phyloP scores from a whole-genome alignment of 2,888 invertebrate species.

The Cantharis rustica region DNA sequence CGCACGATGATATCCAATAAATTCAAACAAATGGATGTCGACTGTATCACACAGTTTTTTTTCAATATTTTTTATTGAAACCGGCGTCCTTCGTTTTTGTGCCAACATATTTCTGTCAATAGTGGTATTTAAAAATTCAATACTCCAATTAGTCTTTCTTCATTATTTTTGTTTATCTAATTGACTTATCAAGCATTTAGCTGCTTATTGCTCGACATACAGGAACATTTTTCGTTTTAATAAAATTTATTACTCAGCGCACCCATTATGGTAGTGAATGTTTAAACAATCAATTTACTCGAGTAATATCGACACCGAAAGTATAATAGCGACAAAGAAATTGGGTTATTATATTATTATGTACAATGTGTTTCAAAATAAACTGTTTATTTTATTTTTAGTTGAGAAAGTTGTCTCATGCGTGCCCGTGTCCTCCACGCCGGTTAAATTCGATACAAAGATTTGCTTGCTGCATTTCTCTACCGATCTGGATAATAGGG shows the following conservation, averaged over 20 bases:
- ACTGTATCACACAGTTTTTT: background rate
- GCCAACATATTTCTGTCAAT: background rate
- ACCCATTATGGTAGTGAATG: background rate
- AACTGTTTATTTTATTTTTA: background rate
- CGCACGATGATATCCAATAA: background rate
- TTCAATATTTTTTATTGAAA: background rate
- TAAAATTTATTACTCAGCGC: background rate
- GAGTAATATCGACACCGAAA: background rate
- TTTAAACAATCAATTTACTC: background rate
- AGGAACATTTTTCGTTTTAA: background rate
- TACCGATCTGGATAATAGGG: too few species aligned
- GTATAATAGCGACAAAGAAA: background rate
- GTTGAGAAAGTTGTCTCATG: background rate
- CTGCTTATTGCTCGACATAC: background rate
- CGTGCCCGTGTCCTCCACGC: background rate
- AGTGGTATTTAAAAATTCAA: background rate
- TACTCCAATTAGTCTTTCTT: background rate
- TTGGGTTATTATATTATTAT: background rate
- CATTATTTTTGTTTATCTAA: background rate
- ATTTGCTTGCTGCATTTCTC: too few species aligned
- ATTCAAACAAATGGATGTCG: background rate
- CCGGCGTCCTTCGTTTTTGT: background rate
- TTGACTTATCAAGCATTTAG: background rate
- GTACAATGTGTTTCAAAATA: background rate
- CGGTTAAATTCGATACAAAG: too few species aligned